Conservation (phyloP, 2,888 invertebrate genomes). For the Halocaridina rubra region DNA sequence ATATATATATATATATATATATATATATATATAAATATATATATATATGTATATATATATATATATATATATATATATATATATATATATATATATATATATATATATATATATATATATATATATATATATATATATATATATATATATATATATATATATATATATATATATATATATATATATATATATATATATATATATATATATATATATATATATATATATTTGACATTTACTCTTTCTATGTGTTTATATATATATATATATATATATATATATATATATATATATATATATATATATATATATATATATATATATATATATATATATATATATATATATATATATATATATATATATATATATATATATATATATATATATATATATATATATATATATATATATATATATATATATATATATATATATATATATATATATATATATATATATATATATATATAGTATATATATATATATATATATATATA, state of each 20-base stretch:
- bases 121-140: not conserved
- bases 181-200: conserved; percentile 22
- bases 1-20: conserved; percentile 22
- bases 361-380: not conserved
- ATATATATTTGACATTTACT: not conserved
- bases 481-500: not conserved
- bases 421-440: not conserved
- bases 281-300: not conserved
- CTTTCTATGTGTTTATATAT: not conserved
- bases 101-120: conserved; percentile 11
- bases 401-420: not conserved
- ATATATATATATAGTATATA: not conserved
- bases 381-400: not conserved
- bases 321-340: not conserved
- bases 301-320: not conserved
- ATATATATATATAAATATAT: not conserved
- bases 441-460: not conserved
- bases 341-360: not conserved
- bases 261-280: not conserved
- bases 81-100: not conserved
- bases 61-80: not conserved
- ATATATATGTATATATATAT: conserved; percentile 12
- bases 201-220: not conserved
- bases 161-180: conserved; percentile 22
- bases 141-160: conserved; percentile 25